A percentile compares a stretch with the other conserved stretches of the same genome.
Conservation (phyloP, 2,888 invertebrate species). For the Troglohyphantes excavatus region DNA sequence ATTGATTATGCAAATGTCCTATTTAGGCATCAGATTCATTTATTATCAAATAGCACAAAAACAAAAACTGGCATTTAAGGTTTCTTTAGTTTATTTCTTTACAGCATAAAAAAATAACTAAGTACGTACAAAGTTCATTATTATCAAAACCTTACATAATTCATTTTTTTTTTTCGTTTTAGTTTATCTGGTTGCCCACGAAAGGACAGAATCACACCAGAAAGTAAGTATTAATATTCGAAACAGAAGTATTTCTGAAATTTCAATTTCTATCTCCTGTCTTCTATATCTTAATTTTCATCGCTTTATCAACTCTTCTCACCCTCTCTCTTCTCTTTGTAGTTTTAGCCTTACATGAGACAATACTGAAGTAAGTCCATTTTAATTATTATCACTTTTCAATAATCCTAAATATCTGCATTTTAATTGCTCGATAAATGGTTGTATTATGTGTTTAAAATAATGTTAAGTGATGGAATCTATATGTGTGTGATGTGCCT, state of each 20-base stretch:
- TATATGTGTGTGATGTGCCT: no score
- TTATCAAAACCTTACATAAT: no score
- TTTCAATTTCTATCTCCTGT: constrained; percentile 6
- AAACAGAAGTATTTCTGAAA: background rate
- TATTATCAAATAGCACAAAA: no score
- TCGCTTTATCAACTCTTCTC: constrained; percentile 44
- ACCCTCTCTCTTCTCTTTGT: constrained; percentile 81
- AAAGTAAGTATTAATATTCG: constrained; percentile 91
- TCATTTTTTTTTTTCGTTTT: constrained; percentile 67
- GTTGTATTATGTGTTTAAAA: no score
- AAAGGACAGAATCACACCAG: constrained; percentile 97
- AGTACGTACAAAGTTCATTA: no score
- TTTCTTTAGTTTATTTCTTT: no score
- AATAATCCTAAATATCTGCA: background rate
- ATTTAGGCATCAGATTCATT: no score
- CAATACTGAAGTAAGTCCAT: constrained; percentile 88
- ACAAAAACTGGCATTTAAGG: no score
- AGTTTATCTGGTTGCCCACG: constrained; percentile 99
- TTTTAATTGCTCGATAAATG: no score
- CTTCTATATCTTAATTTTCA: constrained; percentile 36
- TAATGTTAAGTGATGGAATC: no score
- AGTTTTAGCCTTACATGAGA: constrained; percentile 99
- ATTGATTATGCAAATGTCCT: no score
- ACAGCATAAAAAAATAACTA: no score
- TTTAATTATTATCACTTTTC: constrained; percentile 7